These are phyloP conservation scores for Torymus auratus DNA, from an alignment of 2,888 invertebrate genomes.

Conservation along the genomic window DNA sequence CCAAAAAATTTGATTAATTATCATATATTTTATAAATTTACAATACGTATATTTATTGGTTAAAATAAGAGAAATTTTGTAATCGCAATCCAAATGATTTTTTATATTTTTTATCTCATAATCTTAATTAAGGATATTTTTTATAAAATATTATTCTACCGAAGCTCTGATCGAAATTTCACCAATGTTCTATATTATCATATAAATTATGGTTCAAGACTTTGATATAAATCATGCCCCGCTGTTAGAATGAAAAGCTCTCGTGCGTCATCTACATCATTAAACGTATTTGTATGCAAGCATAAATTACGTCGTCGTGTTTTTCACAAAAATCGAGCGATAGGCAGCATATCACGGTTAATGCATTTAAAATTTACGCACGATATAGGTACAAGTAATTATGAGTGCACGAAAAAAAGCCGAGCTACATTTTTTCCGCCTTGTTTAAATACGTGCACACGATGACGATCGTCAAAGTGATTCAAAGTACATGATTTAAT, in stretches of 20 bases:
- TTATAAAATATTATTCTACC: no score
- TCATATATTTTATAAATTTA: no score
- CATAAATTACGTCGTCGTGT: slow-evolving; percentile 30
- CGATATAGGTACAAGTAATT: no score
- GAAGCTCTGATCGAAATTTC: neutral
- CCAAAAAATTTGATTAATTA: no score
- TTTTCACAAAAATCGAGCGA: slow-evolving; percentile 22
- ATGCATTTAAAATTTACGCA: slow-evolving; percentile 24
- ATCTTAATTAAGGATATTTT: no score
- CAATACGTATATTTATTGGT: no score
- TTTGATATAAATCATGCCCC: neutral
- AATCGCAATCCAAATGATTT: no score
- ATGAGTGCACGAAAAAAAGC: no score
- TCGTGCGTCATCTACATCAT: slow-evolving; percentile 9
- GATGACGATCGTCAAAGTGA: slow-evolving; percentile 1
- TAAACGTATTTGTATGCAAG: slow-evolving; percentile 27
- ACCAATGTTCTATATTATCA: neutral
- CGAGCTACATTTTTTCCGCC: no score
- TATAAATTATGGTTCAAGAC: neutral
- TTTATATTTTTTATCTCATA: no score
- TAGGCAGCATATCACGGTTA: slow-evolving; percentile 1
- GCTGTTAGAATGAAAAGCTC: slow-evolving; percentile 12
- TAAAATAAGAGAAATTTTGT: no score
- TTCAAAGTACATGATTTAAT: no score
- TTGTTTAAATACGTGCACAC: neutral